A percentile compares a stretch with the other conserved stretches of the same genome.
These are phyloP conservation scores for Atta cephalotes DNA, from an alignment of 1,140 invertebrate species.

Conservation along the genomic window DNA sequence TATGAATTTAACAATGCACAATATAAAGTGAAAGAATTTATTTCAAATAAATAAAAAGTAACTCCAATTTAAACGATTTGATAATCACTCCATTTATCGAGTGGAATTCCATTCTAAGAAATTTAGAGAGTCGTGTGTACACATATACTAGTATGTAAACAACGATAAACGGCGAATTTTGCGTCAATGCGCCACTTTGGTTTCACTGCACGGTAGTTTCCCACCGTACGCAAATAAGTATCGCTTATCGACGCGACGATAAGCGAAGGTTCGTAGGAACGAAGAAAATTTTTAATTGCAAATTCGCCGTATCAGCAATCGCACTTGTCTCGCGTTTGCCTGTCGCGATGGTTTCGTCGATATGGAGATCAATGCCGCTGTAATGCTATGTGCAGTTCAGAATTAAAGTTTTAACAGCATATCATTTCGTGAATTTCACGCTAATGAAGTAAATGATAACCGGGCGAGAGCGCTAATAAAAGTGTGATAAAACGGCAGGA, in stretches of 20 bases:
- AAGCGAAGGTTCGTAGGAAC: not conserved
- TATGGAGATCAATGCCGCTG: conserved; percentile 12
- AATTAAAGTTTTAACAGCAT: conserved; percentile 36
- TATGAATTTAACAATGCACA: too few species aligned
- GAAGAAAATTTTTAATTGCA: conserved; percentile 50
- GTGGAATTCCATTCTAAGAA: too few species aligned
- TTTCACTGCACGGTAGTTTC: not conserved
- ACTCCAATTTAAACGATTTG: too few species aligned
- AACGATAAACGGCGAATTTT: not conserved
- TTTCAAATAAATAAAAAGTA: too few species aligned
- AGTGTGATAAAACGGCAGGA: conserved; percentile 45
- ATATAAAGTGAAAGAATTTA: too few species aligned
- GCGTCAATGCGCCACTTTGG: not conserved
- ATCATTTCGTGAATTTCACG: conserved; percentile 42
- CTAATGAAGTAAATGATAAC: conserved; percentile 58
- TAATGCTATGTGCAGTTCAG: not conserved
- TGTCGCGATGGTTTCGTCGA: not conserved
- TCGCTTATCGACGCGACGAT: conserved; percentile 27
- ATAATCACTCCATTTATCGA: too few species aligned
- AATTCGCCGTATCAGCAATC: conserved; percentile 23
- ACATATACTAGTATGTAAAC: not conserved
- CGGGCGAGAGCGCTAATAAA: conserved; percentile 45
- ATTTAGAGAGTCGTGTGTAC: not conserved
- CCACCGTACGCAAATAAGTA: not conserved
- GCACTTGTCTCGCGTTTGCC: not conserved